Conservation (phyloP, 2,888 invertebrate genomes). For the Heliconius charithonia region DNA sequence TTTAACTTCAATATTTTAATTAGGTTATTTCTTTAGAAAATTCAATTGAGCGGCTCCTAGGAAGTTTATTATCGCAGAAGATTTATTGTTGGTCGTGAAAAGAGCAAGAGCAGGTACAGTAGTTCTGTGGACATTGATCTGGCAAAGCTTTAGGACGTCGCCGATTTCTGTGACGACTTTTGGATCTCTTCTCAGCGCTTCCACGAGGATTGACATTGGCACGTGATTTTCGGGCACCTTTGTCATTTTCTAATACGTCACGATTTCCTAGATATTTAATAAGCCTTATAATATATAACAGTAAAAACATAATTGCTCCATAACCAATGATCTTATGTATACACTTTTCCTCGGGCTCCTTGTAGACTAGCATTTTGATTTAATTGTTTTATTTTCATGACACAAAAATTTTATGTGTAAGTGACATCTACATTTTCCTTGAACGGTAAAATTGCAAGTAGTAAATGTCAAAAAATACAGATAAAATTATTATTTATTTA, state of each 20-base stretch:
- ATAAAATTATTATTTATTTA: not conserved
- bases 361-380: slow-evolving; percentile 60
- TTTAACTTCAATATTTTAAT: slow-evolving; percentile 40
- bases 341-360: slow-evolving; percentile 53
- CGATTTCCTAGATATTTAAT: slow-evolving; percentile 50
- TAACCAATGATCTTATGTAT: slow-evolving; percentile 56
- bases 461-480: not conserved
- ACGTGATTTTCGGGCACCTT: slow-evolving; percentile 19
- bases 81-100: slow-evolving; percentile 51
- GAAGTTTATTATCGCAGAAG: not conserved
- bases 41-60: slow-evolving; percentile 36
- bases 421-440: not conserved
- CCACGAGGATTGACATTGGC: slow-evolving; percentile 13
- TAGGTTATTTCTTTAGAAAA: slow-evolving; percentile 43
- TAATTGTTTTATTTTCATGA: slow-evolving; percentile 10
- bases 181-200: slow-evolving; percentile 48
- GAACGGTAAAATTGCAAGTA: not conserved
- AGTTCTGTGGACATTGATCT: slow-evolving; percentile 54
- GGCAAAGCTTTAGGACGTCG: slow-evolving; percentile 53
- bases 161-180: slow-evolving; percentile 53
- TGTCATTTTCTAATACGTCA: slow-evolving; percentile 4
- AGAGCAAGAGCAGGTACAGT: slow-evolving; percentile 41
- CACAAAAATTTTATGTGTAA: slow-evolving; percentile 8
- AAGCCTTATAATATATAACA: slow-evolving; percentile 57
- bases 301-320: slow-evolving; percentile 53